A percentile compares a stretch with the other conserved stretches of the same genome.
phyloP scores from a whole-genome alignment of 1,140 invertebrate genomes.

The Drosophila nebulosa region DNA sequence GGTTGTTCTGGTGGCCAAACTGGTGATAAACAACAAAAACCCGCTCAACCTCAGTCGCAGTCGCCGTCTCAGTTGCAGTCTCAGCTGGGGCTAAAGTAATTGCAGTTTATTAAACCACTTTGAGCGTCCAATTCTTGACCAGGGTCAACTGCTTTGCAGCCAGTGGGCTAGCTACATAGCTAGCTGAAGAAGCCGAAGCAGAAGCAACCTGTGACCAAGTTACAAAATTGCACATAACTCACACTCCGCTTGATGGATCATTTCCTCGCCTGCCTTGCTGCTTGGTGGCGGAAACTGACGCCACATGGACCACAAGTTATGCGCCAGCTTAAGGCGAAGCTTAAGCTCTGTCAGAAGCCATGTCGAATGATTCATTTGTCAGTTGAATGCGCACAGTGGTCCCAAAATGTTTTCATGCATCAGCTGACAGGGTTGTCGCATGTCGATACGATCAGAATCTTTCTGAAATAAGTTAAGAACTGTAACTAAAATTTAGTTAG shows the following conservation, averaged over 20 bases:
- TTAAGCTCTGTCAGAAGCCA: constrained; percentile 20
- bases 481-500: too few species aligned
- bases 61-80: too few species aligned
- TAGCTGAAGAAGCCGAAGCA: background rate
- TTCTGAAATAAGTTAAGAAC: too few species aligned
- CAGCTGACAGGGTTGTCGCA: too few species aligned
- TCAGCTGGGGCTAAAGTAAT: constrained; percentile 41
- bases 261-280: constrained; percentile 46
- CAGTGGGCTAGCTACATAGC: too few species aligned
- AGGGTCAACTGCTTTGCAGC: constrained; percentile 74
- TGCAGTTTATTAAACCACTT: constrained; percentile 78
- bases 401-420: background rate
- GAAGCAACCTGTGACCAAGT: constrained; percentile 37
- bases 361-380: constrained; percentile 57
- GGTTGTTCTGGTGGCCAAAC: constrained; percentile 36
- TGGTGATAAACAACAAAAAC: constrained; percentile 33
- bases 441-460: too few species aligned
- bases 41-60: constrained; percentile 6
- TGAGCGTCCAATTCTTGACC: constrained; percentile 68
- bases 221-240: constrained; percentile 68
- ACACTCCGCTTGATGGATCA: constrained; percentile 67
- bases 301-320: background rate
- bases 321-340: constrained; percentile 12
- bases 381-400: constrained; percentile 43
- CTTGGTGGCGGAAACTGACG: constrained; percentile 46